Conservation (phyloP, 1,140 invertebrate species). For the Psilanteris sp. region DNA sequence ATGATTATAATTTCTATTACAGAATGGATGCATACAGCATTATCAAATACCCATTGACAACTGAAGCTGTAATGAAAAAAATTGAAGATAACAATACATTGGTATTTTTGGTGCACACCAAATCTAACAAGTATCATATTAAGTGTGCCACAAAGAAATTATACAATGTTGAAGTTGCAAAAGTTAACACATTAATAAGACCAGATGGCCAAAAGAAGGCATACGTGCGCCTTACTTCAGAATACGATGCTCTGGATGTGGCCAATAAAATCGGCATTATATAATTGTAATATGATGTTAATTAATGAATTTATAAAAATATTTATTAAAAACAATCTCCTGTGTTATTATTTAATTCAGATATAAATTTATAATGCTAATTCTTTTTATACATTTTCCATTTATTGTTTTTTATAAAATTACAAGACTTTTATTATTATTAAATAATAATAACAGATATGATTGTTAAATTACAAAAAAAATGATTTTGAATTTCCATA, state of each 20-base stretch:
- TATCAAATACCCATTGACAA: conserved; percentile 98
- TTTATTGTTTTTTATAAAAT: too few species aligned
- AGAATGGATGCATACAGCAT: conserved; percentile 98
- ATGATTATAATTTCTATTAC: conserved; percentile 40
- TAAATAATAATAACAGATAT: too few species aligned
- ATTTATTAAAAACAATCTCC: too few species aligned
- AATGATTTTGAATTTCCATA: too few species aligned
- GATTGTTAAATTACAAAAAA: too few species aligned
- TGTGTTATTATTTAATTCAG: too few species aligned
- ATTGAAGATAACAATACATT: conserved; percentile 99
- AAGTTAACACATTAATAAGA: conserved; percentile 90
- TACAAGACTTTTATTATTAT: too few species aligned
- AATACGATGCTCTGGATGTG: conserved; percentile 99
- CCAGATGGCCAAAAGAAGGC: conserved; percentile 99
- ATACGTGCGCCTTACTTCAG: conserved; percentile 96
- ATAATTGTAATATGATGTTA: neutral
- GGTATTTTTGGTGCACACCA: conserved; percentile 98
- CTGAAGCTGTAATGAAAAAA: conserved; percentile 99
- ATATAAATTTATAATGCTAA: too few species aligned
- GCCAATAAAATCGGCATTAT: conserved; percentile 94
- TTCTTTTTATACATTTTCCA: too few species aligned
- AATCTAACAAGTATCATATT: conserved; percentile 99
- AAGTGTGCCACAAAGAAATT: conserved; percentile 97
- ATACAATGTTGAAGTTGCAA: conserved; percentile 98
- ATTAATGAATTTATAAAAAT: too few species aligned